phyloP scores from a whole-genome alignment of 2,888 invertebrate species.

The Ochropleura plecta region DNA sequence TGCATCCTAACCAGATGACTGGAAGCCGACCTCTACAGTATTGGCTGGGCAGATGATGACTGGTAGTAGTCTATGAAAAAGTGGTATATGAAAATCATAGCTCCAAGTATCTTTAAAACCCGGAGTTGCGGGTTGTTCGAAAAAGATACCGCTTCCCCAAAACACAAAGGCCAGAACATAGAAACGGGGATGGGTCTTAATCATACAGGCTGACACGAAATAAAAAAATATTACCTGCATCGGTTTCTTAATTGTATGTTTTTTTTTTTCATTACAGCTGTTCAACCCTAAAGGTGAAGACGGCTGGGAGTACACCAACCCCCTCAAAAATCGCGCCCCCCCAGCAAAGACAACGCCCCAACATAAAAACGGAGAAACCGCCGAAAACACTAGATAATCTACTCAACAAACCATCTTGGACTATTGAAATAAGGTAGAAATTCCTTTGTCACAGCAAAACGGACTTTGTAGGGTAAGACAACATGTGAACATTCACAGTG shows the following conservation, averaged over 20 bases:
- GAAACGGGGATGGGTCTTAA: too few relatives aligned
- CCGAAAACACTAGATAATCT: slow-evolving; percentile 84
- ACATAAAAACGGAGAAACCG: slow-evolving; percentile 73
- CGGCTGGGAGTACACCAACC: slow-evolving; percentile 90
- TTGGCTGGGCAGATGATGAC: too few relatives aligned
- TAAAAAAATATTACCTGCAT: not conserved
- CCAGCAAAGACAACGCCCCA: slow-evolving; percentile 71
- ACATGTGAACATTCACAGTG: slow-evolving; percentile 62
- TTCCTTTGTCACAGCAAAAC: slow-evolving; percentile 74
- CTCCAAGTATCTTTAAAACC: not conserved
- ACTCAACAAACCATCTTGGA: slow-evolving; percentile 56
- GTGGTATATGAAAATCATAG: not conserved
- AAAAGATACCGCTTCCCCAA: too few relatives aligned
- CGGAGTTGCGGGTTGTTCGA: too few relatives aligned
- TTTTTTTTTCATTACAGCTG: slow-evolving; percentile 85
- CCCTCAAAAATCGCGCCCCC: slow-evolving; percentile 85
- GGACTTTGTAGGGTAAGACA: slow-evolving; percentile 68
- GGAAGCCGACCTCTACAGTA: too few relatives aligned
- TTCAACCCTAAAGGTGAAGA: slow-evolving; percentile 93
- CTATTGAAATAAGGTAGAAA: slow-evolving; percentile 72
- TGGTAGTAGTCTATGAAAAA: too few relatives aligned
- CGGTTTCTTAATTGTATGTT: not conserved
- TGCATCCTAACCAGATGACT: too few relatives aligned
- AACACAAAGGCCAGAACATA: too few relatives aligned
- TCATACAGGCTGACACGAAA: too few relatives aligned